Evolutionary conservation across 2,113 vertebrate genomes (phyloP).

Genomic region (Crotalus viridis): DNA sequence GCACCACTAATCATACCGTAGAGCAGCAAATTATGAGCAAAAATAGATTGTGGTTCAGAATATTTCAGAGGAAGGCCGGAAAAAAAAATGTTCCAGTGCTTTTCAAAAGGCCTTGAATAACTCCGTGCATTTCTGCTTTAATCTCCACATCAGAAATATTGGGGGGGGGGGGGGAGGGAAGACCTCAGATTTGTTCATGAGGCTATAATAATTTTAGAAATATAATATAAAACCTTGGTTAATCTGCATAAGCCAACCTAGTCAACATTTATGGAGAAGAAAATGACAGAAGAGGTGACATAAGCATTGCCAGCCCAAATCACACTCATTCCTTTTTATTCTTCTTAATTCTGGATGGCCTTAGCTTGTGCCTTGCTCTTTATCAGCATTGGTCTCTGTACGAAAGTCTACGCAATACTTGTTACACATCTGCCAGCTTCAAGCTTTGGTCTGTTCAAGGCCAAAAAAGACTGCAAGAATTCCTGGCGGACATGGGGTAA

Average conservation of each 20-base stretch:
- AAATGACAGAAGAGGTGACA: neutral
- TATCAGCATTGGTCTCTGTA: constrained; percentile 98
- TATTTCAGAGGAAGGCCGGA: neutral
- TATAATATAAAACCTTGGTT: neutral
- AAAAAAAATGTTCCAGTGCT: neutral
- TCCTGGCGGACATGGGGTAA: constrained; percentile 97
- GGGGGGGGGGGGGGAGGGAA: too few species aligned
- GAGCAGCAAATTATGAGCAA: neutral
- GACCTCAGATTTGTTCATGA: neutral
- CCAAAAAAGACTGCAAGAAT: constrained; percentile 93
- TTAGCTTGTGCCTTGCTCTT: constrained; percentile 85
- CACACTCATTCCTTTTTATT: neutral
- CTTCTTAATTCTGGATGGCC: constrained; percentile 59
- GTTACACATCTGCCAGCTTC: constrained; percentile 87
- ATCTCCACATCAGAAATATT: neutral
- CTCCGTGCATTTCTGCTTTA: neutral
- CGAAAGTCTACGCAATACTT: constrained; percentile 93
- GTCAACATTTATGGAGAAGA: neutral
- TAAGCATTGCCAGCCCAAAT: neutral
- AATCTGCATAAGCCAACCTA: neutral
- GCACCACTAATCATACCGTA: neutral
- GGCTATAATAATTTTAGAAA: neutral
- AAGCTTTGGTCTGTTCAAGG: constrained; percentile 95
- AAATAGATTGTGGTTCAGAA: neutral
- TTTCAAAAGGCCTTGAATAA: neutral